Evolutionary conservation across 2,797 vertebrate species (phyloP).

Genomic region (Sebastes dallii): DNA sequence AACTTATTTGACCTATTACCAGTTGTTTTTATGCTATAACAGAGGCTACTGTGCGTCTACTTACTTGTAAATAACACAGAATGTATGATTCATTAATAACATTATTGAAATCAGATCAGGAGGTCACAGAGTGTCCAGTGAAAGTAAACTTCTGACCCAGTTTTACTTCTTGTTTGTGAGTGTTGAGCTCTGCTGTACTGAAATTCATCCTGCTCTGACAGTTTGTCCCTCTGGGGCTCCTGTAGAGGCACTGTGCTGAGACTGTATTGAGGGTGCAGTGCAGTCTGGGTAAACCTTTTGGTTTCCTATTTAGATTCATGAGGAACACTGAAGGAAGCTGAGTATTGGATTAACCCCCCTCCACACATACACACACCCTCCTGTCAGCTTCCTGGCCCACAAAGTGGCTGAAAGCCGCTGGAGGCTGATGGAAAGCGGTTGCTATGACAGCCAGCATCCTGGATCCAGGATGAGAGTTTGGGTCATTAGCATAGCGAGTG

Average conservation of each 20-base stretch:
- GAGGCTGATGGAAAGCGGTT: constrained; percentile 25
- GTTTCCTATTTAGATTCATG: constrained; percentile 20
- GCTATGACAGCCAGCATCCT: constrained; percentile 46
- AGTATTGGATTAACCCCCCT: constrained; percentile 6
- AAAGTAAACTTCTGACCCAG: constrained; percentile 4
- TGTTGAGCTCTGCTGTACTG: background rate
- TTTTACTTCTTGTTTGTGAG: constrained; percentile 9
- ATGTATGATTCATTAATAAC: background rate
- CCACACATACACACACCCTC: background rate
- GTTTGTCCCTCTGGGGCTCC: constrained; percentile 27
- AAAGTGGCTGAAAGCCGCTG: constrained; percentile 22
- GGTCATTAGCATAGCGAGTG: constrained; percentile 28
- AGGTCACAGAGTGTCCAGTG: background rate
- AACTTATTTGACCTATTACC: background rate
- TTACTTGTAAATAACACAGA: background rate
- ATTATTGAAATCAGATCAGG: background rate
- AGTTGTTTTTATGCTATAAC: background rate
- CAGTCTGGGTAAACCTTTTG: constrained; percentile 9
- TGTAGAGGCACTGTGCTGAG: background rate
- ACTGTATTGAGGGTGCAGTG: background rate
- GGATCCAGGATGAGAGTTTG: constrained; percentile 34
- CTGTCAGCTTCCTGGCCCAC: constrained; percentile 13
- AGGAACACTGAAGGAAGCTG: constrained; percentile 2
- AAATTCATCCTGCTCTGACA: background rate
- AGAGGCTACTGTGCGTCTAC: background rate